Percentiles rank a stretch among this genome's conserved stretches.
Evolutionary conservation across 64 coral and sea anemone genomes (phyloP).

Genomic region (Montipora foliosa): DNA sequence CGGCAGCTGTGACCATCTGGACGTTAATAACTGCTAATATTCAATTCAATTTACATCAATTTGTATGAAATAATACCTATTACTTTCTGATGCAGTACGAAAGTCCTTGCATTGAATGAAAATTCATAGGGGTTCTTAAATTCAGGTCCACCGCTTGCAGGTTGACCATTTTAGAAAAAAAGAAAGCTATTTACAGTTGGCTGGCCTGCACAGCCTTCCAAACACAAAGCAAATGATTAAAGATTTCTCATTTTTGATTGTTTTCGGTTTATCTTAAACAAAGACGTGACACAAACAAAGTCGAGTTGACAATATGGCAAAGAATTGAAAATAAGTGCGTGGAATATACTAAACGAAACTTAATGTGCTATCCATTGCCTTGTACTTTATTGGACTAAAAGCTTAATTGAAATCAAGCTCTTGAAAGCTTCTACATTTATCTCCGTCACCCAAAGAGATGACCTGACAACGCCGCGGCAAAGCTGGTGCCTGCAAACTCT

Average conservation of each 20-base stretch:
- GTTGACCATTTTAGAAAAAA: background rate
- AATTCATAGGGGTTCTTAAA: constrained; percentile 3
- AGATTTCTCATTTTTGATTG: constrained; percentile 23
- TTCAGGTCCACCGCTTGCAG: background rate
- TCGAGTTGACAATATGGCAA: constrained; percentile 46
- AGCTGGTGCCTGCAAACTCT: background rate
- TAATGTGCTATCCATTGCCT: background rate
- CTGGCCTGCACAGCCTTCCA: background rate
- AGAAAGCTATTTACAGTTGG: background rate
- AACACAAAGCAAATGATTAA: constrained; percentile 33
- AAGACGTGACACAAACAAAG: constrained; percentile 12
- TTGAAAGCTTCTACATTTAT: constrained; percentile 28
- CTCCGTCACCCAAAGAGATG: constrained; percentile 18
- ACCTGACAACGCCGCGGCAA: background rate
- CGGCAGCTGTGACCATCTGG: constrained; percentile 41
- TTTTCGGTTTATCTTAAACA: constrained; percentile 30
- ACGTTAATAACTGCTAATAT: constrained; percentile 51
- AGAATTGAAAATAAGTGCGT: background rate
- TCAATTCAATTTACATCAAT: constrained; percentile 68
- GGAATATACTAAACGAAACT: constrained; percentile 1
- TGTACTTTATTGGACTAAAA: constrained; percentile 19
- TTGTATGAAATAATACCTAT: constrained; percentile 63
- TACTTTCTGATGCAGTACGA: constrained; percentile 28
- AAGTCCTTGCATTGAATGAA: constrained; percentile 35
- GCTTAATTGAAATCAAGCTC: constrained; percentile 35